Evolutionary conservation across 2,113 vertebrate species (phyloP).

Genomic region (Hassar affinis): DNA sequence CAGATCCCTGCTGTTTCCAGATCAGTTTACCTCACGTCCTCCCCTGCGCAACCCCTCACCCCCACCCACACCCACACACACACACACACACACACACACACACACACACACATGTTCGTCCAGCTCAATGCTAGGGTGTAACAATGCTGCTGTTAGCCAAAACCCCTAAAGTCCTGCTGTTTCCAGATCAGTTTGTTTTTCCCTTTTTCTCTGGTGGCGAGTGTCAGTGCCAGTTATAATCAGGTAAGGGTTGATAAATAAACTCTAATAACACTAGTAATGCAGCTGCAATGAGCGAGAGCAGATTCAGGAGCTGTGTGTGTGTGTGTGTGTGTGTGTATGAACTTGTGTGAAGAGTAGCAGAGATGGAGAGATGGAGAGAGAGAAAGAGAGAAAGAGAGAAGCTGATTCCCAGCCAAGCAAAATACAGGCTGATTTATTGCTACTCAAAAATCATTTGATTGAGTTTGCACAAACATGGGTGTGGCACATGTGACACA

Average conservation of each 20-base stretch:
- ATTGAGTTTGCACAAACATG: slow-evolving; percentile 87
- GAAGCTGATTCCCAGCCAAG: slow-evolving; percentile 75
- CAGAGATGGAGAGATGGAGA: background rate
- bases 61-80: slow-evolving; percentile 51
- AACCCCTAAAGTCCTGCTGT: slow-evolving; percentile 55
- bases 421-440: slow-evolving; percentile 91
- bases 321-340: background rate
- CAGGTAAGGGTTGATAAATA: slow-evolving; percentile 91
- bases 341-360: slow-evolving; percentile 36
- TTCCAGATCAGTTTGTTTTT: slow-evolving; percentile 69
- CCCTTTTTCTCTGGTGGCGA: background rate
- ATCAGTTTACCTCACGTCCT: slow-evolving; percentile 69
- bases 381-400: slow-evolving; percentile 17
- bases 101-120: too few species aligned
- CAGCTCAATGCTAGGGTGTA: slow-evolving; percentile 70
- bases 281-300: slow-evolving; percentile 87
- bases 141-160: slow-evolving; percentile 73
- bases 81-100: too few species aligned
- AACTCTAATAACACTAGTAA: background rate
- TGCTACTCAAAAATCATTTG: slow-evolving; percentile 97
- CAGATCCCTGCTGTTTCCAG: slow-evolving; percentile 65
- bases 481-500: slow-evolving; percentile 60
- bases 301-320: slow-evolving; percentile 80
- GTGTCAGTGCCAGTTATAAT: slow-evolving; percentile 69
- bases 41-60: slow-evolving; percentile 7